A percentile compares a stretch with the other conserved stretches of the same genome.
Conservation (phyloP, 2,113 vertebrate genomes). For the Prunella fulvescens region DNA sequence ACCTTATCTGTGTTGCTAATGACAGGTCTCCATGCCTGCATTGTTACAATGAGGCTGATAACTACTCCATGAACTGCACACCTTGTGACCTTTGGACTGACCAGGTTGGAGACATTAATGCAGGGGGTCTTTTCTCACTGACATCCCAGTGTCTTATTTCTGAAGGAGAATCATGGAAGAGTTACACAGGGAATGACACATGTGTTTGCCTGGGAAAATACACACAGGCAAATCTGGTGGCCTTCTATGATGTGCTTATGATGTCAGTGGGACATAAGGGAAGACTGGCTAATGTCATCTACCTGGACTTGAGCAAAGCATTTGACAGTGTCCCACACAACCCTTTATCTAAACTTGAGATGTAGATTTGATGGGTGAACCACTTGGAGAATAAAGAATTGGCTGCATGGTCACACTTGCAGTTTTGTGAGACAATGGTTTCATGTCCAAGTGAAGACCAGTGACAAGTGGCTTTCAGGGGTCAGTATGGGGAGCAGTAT, state of each 20-base stretch:
- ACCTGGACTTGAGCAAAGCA: not conserved
- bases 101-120: not conserved
- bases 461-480: not conserved
- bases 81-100: not conserved
- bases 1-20: no score
- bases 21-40: not conserved
- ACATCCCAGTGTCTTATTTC: not conserved
- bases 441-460: not conserved
- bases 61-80: not conserved
- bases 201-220: not conserved
- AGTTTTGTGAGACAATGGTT: not conserved
- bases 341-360: fast-evolving
- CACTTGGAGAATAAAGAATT: not conserved
- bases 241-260: not conserved
- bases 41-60: not conserved
- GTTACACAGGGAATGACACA: not conserved
- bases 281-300: not conserved
- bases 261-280: not conserved
- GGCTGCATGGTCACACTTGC: not conserved
- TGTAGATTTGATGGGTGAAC: not conserved
- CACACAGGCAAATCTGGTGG: not conserved
- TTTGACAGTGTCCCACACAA: not conserved
- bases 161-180: not conserved
- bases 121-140: not conserved
- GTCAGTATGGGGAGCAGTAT: not conserved